Conservation (phyloP, 2,888 invertebrate species). For the Microctonus brassicae region DNA sequence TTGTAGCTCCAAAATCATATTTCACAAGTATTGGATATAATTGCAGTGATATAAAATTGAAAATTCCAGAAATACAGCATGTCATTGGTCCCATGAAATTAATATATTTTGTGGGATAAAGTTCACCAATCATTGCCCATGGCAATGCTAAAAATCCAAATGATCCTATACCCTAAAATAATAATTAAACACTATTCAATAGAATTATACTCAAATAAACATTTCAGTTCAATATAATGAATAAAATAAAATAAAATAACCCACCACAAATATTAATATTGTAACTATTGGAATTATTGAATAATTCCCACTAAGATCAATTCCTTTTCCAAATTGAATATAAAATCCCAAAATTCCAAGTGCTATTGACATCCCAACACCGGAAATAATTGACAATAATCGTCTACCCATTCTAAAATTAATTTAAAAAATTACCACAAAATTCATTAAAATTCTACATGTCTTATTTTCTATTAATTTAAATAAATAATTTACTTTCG, state of each 20-base stretch:
- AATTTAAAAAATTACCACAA: too few species aligned
- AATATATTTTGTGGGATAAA: slow-evolving; percentile 70
- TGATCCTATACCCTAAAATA: slow-evolving; percentile 61
- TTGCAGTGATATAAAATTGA: slow-evolving; percentile 70
- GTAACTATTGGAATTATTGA: slow-evolving; percentile 55
- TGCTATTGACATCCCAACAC: slow-evolving; percentile 70
- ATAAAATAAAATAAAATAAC: slow-evolving; percentile 10
- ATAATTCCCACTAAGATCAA: background rate
- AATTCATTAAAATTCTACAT: too few species aligned
- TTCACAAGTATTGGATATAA: slow-evolving; percentile 63
- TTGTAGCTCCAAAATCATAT: slow-evolving; percentile 48
- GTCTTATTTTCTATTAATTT: too few species aligned
- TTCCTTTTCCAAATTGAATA: slow-evolving; percentile 54
- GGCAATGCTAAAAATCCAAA: slow-evolving; percentile 71
- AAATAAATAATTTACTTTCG: slow-evolving; percentile 39
- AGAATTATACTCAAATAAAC: too few species aligned
- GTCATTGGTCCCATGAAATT: slow-evolving; percentile 70
- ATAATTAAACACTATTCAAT: too few species aligned
- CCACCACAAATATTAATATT: slow-evolving; percentile 60
- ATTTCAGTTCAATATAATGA: background rate
- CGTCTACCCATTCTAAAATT: slow-evolving; percentile 70
- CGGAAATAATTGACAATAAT: slow-evolving; percentile 72
- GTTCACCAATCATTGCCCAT: slow-evolving; percentile 71
- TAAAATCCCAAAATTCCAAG: slow-evolving; percentile 69
- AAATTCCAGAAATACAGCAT: slow-evolving; percentile 68